Evolutionary conservation across 2,888 invertebrate genomes (phyloP), one percentile per base, ranked within the genome.

Genomic region (Aspidiotus rigidus): DNA sequence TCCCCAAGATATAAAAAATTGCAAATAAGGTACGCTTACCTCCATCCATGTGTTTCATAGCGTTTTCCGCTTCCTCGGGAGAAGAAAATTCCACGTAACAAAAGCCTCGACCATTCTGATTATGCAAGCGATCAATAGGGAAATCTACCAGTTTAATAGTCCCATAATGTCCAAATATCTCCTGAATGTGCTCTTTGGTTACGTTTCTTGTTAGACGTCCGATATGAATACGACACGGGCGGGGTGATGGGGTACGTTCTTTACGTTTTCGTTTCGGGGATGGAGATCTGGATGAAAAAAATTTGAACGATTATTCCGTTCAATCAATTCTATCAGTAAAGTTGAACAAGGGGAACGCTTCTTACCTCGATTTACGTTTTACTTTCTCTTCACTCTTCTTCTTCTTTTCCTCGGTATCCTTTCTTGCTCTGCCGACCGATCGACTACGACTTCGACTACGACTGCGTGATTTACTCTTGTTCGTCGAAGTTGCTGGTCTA

Each of bases 41-140:
- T 77, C 97, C 98, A 80, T 99, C 97, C 98, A 99, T 98, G 77
- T 97, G 94, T 79, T 97, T 97, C 87, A 98, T 93, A 0, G 98
- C 98, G 78, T 95, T 94, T 78, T 97, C 96, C 17, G 98, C 97
- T 79, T 97, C 96, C 74, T 97, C 97, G 0, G 94, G 83, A 69
- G 87, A 92, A 73, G 86, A 88, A 79, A 90, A 99, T 76, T 99
- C 98, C 2, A 99, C 90, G 78, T 97, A 98, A 11, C 94, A 95
- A 79, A 91, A 92, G 1, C 96, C 95, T 41, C 92, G 85, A n/a
- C 92, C 90, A 74, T 92, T 85, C 76, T 90, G 88, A 0, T 88
- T 86, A 79, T 98, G 96, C 69, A 88, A 81, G 73, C 95, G 86
- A 76, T 98, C 97, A 72, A 85, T 83, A 0, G 93, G 92, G 77